Conservation (phyloP, 2,113 vertebrate species). For the Seriola rivoliana region DNA sequence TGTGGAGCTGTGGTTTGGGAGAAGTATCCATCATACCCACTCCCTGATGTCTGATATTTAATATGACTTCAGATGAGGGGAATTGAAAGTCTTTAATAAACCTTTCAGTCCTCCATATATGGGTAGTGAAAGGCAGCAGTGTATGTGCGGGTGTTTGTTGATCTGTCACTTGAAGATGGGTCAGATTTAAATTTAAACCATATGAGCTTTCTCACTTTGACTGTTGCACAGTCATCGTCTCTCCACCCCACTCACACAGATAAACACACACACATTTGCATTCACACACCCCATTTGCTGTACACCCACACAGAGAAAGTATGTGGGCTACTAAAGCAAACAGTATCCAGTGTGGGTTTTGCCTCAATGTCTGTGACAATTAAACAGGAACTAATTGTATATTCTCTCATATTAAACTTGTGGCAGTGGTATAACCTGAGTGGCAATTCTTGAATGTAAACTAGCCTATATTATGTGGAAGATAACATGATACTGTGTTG, state of each 20-base stretch:
- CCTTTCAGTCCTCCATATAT: constrained; percentile 1
- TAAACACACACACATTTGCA: constrained; percentile 33
- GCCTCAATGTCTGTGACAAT: constrained; percentile 40
- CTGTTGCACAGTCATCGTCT: constrained; percentile 55
- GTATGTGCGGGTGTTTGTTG: constrained; percentile 35
- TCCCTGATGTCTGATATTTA: background rate
- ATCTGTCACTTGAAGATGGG: constrained; percentile 30
- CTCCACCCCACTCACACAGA: constrained; percentile 42
- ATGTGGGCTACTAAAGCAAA: constrained; percentile 61
- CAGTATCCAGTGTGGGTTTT: constrained; percentile 49
- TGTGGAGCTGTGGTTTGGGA: background rate
- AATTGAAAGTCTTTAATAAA: background rate
- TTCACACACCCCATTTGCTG: constrained; percentile 47
- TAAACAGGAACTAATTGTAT: constrained; percentile 23
- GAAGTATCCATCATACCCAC: background rate
- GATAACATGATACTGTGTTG: background rate
- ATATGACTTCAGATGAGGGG: background rate
- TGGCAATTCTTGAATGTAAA: background rate
- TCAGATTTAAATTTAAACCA: constrained; percentile 40
- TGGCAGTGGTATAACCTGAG: background rate
- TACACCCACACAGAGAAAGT: constrained; percentile 62
- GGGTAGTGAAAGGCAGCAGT: background rate
- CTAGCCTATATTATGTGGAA: background rate
- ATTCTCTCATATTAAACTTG: background rate
- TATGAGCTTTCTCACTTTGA: constrained; percentile 49